phyloP scores from a whole-genome alignment of 2,797 vertebrate species.

The Paguma larvata region DNA sequence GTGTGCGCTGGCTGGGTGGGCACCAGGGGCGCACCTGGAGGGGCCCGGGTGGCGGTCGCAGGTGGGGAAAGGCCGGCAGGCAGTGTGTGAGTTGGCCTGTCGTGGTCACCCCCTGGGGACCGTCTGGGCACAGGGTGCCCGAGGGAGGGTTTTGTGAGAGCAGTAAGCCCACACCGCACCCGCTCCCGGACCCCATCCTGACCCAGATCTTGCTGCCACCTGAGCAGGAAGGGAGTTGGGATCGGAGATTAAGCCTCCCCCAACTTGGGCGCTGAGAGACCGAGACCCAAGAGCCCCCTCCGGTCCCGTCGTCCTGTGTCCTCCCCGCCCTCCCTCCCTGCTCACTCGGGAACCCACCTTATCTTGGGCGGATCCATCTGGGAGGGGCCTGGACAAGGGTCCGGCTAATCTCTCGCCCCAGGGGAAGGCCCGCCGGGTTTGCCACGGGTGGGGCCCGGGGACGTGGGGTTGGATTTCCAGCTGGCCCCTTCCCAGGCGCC shows the following conservation, averaged over 20 bases:
- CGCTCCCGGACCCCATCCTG: neutral
- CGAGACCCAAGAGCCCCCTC: neutral
- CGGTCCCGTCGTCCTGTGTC: neutral
- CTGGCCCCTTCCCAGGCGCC: conserved; percentile 81
- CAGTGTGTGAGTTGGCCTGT: neutral
- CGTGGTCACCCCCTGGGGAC: neutral
- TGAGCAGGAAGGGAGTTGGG: conserved; percentile 73
- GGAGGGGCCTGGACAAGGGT: conserved; percentile 56
- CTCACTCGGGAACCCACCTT: neutral
- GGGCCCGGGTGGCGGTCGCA: neutral
- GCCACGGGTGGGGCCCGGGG: neutral
- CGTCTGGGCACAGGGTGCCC: neutral
- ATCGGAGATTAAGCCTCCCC: neutral
- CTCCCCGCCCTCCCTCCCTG: rapidly evolving
- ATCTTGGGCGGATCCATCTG: neutral
- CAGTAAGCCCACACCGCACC: conserved; percentile 11
- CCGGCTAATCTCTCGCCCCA: neutral
- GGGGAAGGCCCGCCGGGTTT: neutral
- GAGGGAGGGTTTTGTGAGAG: neutral
- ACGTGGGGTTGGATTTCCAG: conserved; percentile 50
- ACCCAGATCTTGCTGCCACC: conserved; percentile 73
- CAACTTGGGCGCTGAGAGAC: neutral
- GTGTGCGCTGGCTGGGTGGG: neutral
- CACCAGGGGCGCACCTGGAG: too few relatives aligned
- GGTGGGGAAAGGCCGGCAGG: neutral